These are phyloP conservation scores for Trachelus troglodyta DNA, from an alignment of 2,888 invertebrate species.

Conservation along the genomic window DNA sequence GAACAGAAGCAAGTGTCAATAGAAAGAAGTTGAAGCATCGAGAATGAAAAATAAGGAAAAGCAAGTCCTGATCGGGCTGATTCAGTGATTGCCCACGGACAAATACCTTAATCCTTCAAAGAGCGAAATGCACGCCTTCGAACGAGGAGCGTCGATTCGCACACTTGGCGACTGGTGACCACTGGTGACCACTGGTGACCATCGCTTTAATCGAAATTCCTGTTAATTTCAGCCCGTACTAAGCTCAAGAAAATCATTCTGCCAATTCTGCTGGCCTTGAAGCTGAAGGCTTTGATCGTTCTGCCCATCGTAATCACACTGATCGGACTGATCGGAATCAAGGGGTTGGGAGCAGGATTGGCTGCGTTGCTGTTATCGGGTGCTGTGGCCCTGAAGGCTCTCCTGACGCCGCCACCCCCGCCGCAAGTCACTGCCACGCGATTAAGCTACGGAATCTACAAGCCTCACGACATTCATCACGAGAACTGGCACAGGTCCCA, in stretches of 20 bases:
- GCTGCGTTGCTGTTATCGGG: constrained; percentile 73
- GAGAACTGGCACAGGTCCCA: constrained; percentile 64
- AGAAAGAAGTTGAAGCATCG: too few relatives aligned
- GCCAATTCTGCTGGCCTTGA: constrained; percentile 73
- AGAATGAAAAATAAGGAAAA: too few relatives aligned
- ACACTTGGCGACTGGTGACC: too few relatives aligned
- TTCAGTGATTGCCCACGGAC: too few relatives aligned
- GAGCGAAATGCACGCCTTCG: too few relatives aligned
- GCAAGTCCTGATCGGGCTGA: too few relatives aligned
- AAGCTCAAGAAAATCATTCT: constrained; percentile 73
- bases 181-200: too few relatives aligned
- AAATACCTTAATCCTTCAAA: too few relatives aligned
- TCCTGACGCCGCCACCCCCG: constrained; percentile 49
- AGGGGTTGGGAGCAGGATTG: constrained; percentile 74
- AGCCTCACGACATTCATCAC: constrained; percentile 59
- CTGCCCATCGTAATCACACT: constrained; percentile 72
- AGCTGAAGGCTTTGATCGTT: constrained; percentile 73
- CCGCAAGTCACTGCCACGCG: constrained; percentile 51
- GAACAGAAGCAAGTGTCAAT: too few relatives aligned
- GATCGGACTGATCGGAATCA: constrained; percentile 74
- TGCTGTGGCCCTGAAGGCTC: constrained; percentile 57
- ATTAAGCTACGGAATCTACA: constrained; percentile 57
- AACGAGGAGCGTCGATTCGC: too few relatives aligned
- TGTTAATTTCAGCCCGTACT: constrained; percentile 65
- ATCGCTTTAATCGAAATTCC: too few relatives aligned